Evolutionary conservation across 2,113 vertebrate genomes (phyloP).

Genomic region (Channa argus): DNA sequence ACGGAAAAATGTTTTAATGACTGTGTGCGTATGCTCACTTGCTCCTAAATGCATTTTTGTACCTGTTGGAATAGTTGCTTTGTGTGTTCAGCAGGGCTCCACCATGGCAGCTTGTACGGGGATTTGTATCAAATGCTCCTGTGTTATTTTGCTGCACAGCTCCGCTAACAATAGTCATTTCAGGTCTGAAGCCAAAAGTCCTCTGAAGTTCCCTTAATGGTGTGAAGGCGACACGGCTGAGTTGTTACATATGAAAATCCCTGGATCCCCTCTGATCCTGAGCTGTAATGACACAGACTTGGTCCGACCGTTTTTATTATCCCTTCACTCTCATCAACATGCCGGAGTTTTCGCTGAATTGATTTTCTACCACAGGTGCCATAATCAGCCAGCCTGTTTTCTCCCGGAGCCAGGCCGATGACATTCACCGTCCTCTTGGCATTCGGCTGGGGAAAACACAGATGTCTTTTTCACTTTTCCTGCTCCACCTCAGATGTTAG

Average conservation of each 20-base stretch:
- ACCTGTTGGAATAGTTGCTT: constrained; percentile 13
- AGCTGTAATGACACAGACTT: constrained; percentile 59
- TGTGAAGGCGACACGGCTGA: constrained; percentile 46
- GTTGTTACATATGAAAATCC: constrained; percentile 59
- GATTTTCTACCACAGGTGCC: constrained; percentile 52
- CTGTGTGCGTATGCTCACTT: neutral
- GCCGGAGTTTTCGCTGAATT: constrained; percentile 42
- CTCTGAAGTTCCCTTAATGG: constrained; percentile 54
- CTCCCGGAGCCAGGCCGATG: constrained; percentile 3
- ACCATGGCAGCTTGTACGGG: constrained; percentile 14
- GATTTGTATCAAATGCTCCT: constrained; percentile 38
- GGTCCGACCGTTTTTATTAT: constrained; percentile 37
- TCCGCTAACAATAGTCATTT: constrained; percentile 46
- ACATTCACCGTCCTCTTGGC: constrained; percentile 31
- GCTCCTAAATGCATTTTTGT: constrained; percentile 15
- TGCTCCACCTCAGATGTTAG: constrained; percentile 48
- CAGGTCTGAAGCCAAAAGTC: constrained; percentile 38
- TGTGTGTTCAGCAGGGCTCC: constrained; percentile 19
- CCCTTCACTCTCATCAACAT: constrained; percentile 56
- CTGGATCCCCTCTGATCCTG: constrained; percentile 63
- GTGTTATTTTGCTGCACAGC: constrained; percentile 30
- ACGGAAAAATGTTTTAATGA: constrained; percentile 34
- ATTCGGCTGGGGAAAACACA: constrained; percentile 25
- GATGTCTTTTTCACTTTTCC: constrained; percentile 52
- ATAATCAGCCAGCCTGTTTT: constrained; percentile 22